Conservation (phyloP, 2,113 vertebrate genomes). For the Gallinago media region DNA sequence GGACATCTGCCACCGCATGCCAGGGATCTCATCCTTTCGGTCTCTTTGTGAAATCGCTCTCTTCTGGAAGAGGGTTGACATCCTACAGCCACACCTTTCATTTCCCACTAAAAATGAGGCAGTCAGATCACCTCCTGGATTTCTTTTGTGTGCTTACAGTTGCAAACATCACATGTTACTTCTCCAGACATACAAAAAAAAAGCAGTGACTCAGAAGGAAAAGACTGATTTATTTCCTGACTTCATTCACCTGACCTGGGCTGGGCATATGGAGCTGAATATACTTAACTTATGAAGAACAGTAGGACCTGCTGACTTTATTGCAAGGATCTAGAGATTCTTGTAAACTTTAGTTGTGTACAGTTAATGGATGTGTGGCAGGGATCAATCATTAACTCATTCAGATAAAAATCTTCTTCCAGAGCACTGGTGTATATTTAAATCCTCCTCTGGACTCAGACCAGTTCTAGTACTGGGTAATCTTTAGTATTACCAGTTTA, state of each 20-base stretch:
- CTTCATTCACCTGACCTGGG: not conserved
- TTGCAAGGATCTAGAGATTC: not conserved
- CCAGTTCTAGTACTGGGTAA: not conserved
- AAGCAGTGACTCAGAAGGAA: not conserved
- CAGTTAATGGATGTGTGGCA: not conserved
- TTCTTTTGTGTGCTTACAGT: not conserved
- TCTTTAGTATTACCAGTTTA: not conserved
- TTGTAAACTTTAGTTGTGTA: not conserved
- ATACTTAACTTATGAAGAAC: not conserved
- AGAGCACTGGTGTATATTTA: not conserved
- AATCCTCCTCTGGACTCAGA: not conserved
- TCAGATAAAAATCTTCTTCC: not conserved
- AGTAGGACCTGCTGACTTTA: not conserved
- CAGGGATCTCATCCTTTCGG: not conserved
- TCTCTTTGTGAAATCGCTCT: not conserved
- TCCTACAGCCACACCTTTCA: not conserved
- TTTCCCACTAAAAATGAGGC: not conserved
- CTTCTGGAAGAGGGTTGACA: not conserved
- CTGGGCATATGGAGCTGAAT: not conserved
- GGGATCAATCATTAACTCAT: not conserved
- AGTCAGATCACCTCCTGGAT: not conserved
- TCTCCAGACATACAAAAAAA: not conserved
- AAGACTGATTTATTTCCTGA: not conserved
- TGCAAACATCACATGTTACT: not conserved
- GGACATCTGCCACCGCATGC: not conserved